phyloP scores from a whole-genome alignment of 1,140 invertebrate genomes.

The Apis laboriosa region DNA sequence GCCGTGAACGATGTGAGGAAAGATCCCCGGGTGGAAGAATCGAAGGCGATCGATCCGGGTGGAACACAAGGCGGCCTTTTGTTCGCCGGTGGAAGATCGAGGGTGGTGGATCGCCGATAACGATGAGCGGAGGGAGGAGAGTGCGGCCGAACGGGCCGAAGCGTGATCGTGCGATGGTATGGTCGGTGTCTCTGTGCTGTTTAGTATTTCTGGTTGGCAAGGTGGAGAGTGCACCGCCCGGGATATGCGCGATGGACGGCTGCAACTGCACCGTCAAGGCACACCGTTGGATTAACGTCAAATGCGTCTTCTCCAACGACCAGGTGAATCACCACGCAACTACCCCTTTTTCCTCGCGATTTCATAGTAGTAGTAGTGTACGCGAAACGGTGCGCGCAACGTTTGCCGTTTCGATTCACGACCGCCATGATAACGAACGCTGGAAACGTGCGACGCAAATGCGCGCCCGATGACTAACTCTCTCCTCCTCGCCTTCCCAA shows the following conservation, averaged over 20 bases:
- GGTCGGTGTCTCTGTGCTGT: constrained; percentile 72
- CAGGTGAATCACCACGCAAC: constrained; percentile 80
- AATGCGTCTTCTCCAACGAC: constrained; percentile 83
- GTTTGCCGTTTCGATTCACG: not conserved
- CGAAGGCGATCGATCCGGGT: constrained; percentile 47
- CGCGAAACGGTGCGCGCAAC: not conserved
- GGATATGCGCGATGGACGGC: constrained; percentile 82
- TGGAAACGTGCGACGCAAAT: constrained; percentile 40
- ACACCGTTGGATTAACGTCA: constrained; percentile 84
- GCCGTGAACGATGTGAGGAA: constrained; percentile 33
- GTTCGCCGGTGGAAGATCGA: not conserved
- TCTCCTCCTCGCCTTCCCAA: not conserved
- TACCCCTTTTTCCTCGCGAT: not conserved
- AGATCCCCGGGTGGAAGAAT: not conserved
- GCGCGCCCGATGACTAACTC: constrained; percentile 33
- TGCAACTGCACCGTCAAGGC: constrained; percentile 83
- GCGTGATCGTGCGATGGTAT: constrained; percentile 73
- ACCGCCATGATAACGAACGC: constrained; percentile 3
- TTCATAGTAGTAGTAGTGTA: not conserved
- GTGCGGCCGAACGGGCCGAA: constrained; percentile 58
- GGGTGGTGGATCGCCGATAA: constrained; percentile 4
- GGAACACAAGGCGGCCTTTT: constrained; percentile 23
- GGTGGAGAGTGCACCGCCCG: constrained; percentile 65
- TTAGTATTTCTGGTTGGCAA: constrained; percentile 58
- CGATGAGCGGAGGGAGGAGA: constrained; percentile 48